Conservation (phyloP, 2,797 vertebrate genomes). For the Scarus forsteni region DNA sequence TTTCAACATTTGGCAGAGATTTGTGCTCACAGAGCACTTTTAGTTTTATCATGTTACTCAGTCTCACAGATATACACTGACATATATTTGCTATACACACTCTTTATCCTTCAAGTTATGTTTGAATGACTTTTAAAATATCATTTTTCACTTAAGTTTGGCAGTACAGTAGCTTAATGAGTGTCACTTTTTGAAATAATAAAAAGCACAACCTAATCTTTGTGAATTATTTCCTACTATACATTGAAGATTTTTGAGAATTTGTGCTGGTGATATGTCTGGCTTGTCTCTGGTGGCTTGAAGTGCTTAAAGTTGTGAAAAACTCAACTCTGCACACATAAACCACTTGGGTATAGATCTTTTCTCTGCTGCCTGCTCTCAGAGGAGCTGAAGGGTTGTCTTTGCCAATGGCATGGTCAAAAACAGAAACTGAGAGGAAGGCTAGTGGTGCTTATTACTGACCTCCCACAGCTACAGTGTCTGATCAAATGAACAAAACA, state of each 20-base stretch:
- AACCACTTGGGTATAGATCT: conserved; percentile 28
- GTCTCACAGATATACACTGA: too few relatives aligned
- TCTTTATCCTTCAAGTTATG: too few relatives aligned
- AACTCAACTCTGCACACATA: conserved; percentile 34
- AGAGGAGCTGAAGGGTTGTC: conserved; percentile 21
- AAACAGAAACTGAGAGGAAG: conserved; percentile 27
- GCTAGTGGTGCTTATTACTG: conserved; percentile 35
- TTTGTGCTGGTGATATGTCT: background rate
- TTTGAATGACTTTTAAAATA: too few relatives aligned
- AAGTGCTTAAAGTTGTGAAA: conserved; percentile 16
- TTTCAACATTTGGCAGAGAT: too few relatives aligned
- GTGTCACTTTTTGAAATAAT: too few relatives aligned
- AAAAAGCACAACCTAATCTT: background rate
- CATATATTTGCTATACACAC: too few relatives aligned
- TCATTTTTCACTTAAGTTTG: too few relatives aligned
- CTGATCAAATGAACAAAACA: conserved; percentile 43
- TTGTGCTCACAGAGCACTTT: too few relatives aligned
- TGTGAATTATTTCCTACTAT: background rate
- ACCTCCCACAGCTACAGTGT: conserved; percentile 38
- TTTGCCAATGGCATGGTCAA: conserved; percentile 38
- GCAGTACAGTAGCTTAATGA: too few relatives aligned
- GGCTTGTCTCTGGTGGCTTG: conserved; percentile 8
- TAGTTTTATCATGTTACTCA: too few relatives aligned
- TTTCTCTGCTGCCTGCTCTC: conserved; percentile 33
- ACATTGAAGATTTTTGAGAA: background rate